phyloP scores from a whole-genome alignment of 2,888 invertebrate species.

The Brachyptera risi region DNA sequence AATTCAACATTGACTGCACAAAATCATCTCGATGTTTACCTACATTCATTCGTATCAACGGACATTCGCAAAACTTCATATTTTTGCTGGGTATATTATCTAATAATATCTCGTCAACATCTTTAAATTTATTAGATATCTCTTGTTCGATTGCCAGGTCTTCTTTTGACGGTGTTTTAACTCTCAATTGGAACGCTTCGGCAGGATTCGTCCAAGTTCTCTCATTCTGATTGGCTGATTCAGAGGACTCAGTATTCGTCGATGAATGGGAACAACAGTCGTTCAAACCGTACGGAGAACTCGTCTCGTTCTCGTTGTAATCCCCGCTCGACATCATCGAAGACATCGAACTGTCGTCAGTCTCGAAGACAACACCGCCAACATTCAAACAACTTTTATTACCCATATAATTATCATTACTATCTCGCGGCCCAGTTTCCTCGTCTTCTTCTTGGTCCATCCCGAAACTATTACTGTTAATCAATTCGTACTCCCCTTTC shows the following conservation, averaged over 20 bases:
- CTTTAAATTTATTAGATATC: conserved; percentile 17
- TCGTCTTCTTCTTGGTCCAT: background rate
- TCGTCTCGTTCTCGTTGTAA: conserved; percentile 12
- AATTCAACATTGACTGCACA: conserved; percentile 38
- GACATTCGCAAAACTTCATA: conserved; percentile 15
- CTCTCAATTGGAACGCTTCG: background rate
- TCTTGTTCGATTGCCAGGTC: too few relatives aligned
- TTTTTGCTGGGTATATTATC: conserved; percentile 6
- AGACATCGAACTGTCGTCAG: conserved; percentile 18
- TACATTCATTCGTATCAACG: background rate
- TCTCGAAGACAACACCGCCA: background rate
- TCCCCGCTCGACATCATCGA: conserved; percentile 25
- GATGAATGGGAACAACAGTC: conserved; percentile 27
- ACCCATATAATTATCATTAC: too few relatives aligned
- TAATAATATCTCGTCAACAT: conserved; percentile 26
- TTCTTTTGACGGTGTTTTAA: too few relatives aligned
- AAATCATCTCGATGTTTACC: conserved; percentile 31
- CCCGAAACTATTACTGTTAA: background rate
- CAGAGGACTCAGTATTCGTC: conserved; percentile 18
- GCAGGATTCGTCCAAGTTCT: background rate
- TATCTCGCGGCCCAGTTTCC: background rate
- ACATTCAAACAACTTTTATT: too few relatives aligned
- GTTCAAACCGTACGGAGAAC: conserved; percentile 8
- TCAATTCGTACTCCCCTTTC: background rate
- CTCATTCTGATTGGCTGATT: background rate